Conservation (phyloP, 2,113 vertebrate species). For the Nicator chloris region DNA sequence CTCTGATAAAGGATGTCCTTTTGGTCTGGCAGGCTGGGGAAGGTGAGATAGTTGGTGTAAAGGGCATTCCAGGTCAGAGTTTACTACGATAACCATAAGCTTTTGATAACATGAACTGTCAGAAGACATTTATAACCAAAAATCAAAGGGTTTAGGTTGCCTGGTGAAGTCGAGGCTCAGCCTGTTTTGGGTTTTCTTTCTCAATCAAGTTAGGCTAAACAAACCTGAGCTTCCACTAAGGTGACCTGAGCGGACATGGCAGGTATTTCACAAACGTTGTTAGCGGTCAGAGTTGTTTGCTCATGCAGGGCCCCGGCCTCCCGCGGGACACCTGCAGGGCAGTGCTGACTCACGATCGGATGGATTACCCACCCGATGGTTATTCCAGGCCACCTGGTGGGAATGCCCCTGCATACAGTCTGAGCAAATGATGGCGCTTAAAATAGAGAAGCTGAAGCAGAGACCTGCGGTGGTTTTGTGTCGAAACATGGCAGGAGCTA, state of each 20-base stretch:
- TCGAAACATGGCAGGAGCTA: not conserved
- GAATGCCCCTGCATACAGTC: not conserved
- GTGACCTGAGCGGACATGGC: not conserved
- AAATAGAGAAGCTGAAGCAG: not conserved
- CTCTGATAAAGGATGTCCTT: not conserved
- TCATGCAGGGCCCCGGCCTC: accelerated
- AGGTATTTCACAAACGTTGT: not conserved
- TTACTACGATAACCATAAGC: not conserved
- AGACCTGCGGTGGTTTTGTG: not conserved
- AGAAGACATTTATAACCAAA: not conserved
- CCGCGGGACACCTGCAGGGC: accelerated
- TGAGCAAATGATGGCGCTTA: not conserved
- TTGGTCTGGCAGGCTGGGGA: not conserved
- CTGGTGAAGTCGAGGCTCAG: not conserved
- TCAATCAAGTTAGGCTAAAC: not conserved
- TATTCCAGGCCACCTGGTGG: not conserved
- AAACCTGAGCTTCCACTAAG: not conserved
- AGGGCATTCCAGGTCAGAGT: not conserved
- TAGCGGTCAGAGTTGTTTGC: not conserved
- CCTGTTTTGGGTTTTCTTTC: not conserved
- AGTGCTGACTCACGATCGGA: not conserved
- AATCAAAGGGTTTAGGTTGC: not conserved
- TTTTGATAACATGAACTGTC: not conserved
- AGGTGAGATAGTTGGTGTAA: not conserved
- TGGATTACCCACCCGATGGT: not conserved